Evolutionary conservation across 2,113 vertebrate genomes (phyloP).

Genomic region (Heptranchias perlo): DNA sequence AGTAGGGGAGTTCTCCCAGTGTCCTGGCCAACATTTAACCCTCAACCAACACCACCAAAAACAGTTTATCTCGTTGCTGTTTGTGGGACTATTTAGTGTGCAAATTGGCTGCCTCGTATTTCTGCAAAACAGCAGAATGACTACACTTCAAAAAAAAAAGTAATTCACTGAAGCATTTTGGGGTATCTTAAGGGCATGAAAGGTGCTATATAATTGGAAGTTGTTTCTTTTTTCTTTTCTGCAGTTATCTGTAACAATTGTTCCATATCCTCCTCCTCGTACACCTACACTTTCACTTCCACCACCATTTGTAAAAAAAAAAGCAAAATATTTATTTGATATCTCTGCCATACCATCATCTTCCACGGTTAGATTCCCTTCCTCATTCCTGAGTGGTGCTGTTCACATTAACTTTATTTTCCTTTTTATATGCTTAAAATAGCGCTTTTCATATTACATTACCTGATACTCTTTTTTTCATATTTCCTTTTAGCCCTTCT

Average conservation of each 20-base stretch:
- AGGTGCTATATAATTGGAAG: background rate
- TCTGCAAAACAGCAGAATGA: background rate
- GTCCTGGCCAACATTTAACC: background rate
- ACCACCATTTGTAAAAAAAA: background rate
- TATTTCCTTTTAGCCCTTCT: background rate
- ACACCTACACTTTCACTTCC: background rate
- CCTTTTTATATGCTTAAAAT: no score
- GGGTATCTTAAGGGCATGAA: background rate
- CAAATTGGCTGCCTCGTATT: background rate
- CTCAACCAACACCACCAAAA: background rate
- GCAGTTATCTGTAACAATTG: background rate
- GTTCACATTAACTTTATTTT: no score
- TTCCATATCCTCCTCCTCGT: background rate
- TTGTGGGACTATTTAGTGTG: background rate
- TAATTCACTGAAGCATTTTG: background rate
- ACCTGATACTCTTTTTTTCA: background rate
- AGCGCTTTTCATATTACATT: no score
- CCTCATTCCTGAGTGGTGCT: background rate
- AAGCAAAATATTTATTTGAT: background rate
- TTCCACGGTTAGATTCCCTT: background rate
- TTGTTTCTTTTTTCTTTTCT: background rate
- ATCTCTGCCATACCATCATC: background rate
- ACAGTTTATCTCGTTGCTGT: no score
- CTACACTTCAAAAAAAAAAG: background rate
- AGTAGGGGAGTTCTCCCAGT: background rate